These are phyloP conservation scores for Rhagonycha lutea DNA, from an alignment of 2,888 invertebrate genomes.

Conservation along the genomic window DNA sequence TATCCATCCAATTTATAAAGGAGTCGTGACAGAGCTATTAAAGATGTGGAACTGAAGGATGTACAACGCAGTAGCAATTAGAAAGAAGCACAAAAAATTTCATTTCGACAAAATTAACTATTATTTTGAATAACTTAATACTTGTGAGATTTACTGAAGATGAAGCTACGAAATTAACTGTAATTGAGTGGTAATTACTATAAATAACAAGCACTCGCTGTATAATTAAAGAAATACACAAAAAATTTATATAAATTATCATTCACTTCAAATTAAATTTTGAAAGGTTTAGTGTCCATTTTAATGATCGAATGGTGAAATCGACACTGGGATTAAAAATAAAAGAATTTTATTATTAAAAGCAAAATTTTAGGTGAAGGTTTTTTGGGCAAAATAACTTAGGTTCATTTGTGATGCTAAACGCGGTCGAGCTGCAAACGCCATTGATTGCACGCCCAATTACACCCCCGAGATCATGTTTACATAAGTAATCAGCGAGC, in stretches of 20 bases:
- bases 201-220: neutral
- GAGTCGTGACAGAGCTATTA: conserved; percentile 35
- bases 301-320: neutral
- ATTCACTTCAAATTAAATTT: neutral
- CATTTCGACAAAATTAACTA: neutral
- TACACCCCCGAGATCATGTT: conserved; percentile 58
- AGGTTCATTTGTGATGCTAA: conserved; percentile 52
- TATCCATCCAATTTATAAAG: conserved; percentile 25
- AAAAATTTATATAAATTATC: neutral
- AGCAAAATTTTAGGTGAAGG: neutral
- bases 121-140: neutral
- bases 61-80: conserved; percentile 22
- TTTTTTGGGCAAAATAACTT: conserved; percentile 32
- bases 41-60: conserved; percentile 20
- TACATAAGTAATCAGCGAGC: conserved; percentile 56
- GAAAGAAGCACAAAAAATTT: neutral
- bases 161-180: neutral
- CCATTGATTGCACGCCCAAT: conserved; percentile 58
- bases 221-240: neutral
- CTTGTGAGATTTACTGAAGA: neutral
- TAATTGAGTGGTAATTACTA: neutral
- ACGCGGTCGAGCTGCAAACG: conserved; percentile 51
- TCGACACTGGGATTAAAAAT: neutral
- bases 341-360: neutral
- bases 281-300: neutral